Evolutionary conservation across 2,113 vertebrate species (phyloP), one percentile per base, ranked within the genome.

Genomic region (Corythornis madagascariensis): DNA sequence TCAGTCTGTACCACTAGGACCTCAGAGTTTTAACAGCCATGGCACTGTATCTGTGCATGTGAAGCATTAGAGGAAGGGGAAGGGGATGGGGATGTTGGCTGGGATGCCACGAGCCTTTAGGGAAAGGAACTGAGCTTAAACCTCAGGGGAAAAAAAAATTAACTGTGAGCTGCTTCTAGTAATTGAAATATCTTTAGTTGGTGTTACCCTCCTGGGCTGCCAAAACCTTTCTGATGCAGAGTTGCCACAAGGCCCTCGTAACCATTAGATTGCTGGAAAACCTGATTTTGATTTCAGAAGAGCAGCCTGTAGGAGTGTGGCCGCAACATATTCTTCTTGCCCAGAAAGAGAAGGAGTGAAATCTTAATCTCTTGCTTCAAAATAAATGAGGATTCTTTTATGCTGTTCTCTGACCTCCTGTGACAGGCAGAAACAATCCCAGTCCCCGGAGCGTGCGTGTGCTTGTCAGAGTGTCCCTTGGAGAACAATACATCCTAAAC

Each of bases 401-500:
- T 48, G 20, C 65, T 72, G 6, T 70, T 80, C 31, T 80, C 80
- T 65, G 33, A 63, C 13, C 11, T 86, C 18, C 35, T 38, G 12
- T 42, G 19, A 29, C 38, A 86, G 21, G 11, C 69, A 93, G 60
- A 74, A 88, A 67, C 63, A 88, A 59, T 74, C 35, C 7, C 17
- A 64, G 29, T 78, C 57, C 16, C 26, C 17, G 55, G 66, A 88
- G 50, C 33, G 0, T 73, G 63, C 55, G 18, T 67, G 26, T 61
- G 28, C 81, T 86, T 82, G 80, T 59, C 64, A 11, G 1, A 65
- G 17, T 85, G 66, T 94, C 77, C 86, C 55, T 60, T 70, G 53
- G 65, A 90, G 63, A 94, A 65, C 83, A 95, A 76, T 88, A 26
- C 59, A 72, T 77, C 29, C 42, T 31, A 69, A 50, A 66, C 45